These are phyloP conservation scores for Alethe diademata DNA, from an alignment of 2,113 vertebrate species.

Conservation along the genomic window DNA sequence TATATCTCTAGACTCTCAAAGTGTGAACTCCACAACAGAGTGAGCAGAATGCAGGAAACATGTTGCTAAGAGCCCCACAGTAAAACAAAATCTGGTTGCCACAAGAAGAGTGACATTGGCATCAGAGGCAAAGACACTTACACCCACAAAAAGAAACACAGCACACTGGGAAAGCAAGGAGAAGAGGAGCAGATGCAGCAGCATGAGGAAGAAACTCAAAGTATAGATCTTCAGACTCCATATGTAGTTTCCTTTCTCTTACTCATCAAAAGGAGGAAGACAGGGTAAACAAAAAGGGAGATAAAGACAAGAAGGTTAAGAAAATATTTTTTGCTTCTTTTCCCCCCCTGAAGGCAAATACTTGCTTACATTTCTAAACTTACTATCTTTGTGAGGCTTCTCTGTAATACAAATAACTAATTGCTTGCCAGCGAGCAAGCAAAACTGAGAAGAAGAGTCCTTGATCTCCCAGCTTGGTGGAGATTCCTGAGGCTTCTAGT, in stretches of 20 bases:
- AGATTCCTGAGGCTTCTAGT: conserved; percentile 4
- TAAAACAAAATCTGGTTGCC: conserved; percentile 74
- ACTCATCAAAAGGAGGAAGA: conserved; percentile 28
- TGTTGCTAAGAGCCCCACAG: conserved; percentile 70
- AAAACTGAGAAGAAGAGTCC: conserved; percentile 21
- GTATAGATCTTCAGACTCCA: conserved; percentile 11
- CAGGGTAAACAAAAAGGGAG: background rate
- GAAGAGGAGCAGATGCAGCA: conserved; percentile 65
- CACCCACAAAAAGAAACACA: conserved; percentile 47
- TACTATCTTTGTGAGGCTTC: background rate
- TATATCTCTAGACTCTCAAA: conserved; percentile 45
- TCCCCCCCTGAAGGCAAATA: background rate
- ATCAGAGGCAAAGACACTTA: conserved; percentile 45
- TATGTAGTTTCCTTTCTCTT: conserved; percentile 15
- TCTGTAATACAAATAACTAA: conserved; percentile 43
- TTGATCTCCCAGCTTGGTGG: conserved; percentile 35
- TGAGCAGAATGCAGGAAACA: conserved; percentile 68
- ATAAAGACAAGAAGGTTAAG: conserved; percentile 45
- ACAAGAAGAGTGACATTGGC: conserved; percentile 56
- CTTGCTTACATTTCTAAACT: conserved; percentile 5
- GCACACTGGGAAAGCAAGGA: background rate
- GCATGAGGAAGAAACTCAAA: conserved; percentile 32
- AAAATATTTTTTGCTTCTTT: background rate
- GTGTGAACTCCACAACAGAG: conserved; percentile 65
- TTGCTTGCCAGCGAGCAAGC: conserved; percentile 1